A percentile compares a stretch with the other conserved stretches of the same genome.
Conservation (phyloP, 2,797 vertebrate genomes). For the Macropodus opercularis region DNA sequence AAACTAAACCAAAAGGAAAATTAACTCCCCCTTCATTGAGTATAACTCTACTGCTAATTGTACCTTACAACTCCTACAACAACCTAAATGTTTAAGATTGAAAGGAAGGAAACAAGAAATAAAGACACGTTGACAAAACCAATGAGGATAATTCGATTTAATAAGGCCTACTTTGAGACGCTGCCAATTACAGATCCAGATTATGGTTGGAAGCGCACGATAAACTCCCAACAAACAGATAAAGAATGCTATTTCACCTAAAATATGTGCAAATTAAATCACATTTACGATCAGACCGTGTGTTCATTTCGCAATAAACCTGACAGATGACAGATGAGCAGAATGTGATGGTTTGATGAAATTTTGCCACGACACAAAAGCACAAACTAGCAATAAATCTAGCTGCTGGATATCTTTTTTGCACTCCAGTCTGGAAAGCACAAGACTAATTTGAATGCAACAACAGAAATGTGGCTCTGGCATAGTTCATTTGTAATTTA, state of each 20-base stretch:
- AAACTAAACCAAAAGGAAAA: slow-evolving; percentile 15
- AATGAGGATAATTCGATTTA: slow-evolving; percentile 27
- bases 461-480: slow-evolving; percentile 14
- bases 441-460: slow-evolving; percentile 27
- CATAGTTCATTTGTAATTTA: slow-evolving; percentile 57
- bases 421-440: slow-evolving; percentile 14
- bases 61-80: too few relatives aligned
- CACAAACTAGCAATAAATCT: slow-evolving; percentile 31
- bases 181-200: slow-evolving; percentile 22
- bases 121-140: slow-evolving; percentile 11
- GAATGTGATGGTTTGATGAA: slow-evolving; percentile 1
- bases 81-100: background rate
- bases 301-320: slow-evolving; percentile 26
- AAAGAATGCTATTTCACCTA: slow-evolving; percentile 22
- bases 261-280: slow-evolving; percentile 46
- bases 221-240: slow-evolving; percentile 38
- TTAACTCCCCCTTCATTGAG: background rate
- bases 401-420: slow-evolving; percentile 18
- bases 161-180: slow-evolving; percentile 27
- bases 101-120: background rate
- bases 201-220: slow-evolving; percentile 28
- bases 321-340: slow-evolving; percentile 29
- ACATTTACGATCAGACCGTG: slow-evolving; percentile 35
- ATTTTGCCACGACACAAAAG: slow-evolving; percentile 12
- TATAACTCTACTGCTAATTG: too few relatives aligned